A percentile compares a stretch with the other conserved stretches of the same genome.
phyloP scores from a whole-genome alignment of 2,888 invertebrate species.

The Tachystola acroxantha region DNA sequence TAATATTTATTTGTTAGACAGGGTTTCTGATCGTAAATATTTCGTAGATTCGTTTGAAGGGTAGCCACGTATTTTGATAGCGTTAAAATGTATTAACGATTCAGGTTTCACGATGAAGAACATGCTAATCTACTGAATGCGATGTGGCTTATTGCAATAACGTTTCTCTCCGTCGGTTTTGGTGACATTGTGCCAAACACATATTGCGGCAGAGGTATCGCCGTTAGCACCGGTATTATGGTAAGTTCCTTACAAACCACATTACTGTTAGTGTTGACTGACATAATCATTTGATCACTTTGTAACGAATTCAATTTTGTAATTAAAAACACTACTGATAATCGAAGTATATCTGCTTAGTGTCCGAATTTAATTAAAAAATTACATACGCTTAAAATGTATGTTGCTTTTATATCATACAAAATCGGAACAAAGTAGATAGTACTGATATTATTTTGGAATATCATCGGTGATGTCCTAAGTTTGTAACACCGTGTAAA shows the following conservation, averaged over 20 bases:
- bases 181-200: constrained; percentile 99
- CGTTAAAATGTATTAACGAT: constrained; percentile 70
- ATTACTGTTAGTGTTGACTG: constrained; percentile 67
- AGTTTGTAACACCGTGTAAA: constrained; percentile 2
- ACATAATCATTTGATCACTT: constrained; percentile 31
- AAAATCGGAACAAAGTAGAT: too few relatives aligned
- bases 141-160: constrained; percentile 99
- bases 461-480: not conserved
- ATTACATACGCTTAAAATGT: too few relatives aligned
- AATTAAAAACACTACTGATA: too few relatives aligned
- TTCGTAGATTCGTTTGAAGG: constrained; percentile 5
- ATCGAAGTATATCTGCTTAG: too few relatives aligned
- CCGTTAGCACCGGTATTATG: constrained; percentile 99
- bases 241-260: constrained; percentile 83
- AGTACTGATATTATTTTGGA: too few relatives aligned
- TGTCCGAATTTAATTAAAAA: too few relatives aligned
- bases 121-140: constrained; percentile 99
- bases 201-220: constrained; percentile 99
- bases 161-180: constrained; percentile 99
- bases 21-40: constrained; percentile 22
- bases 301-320: too few relatives aligned
- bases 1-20: constrained; percentile 26
- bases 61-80: constrained; percentile 39
- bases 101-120: constrained; percentile 98
- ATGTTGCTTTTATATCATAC: too few relatives aligned